A percentile compares a stretch with the other conserved stretches of the same genome.
These are phyloP conservation scores for Chaetodon trifasciatus DNA, from an alignment of 2,797 vertebrate genomes.

Conservation along the genomic window DNA sequence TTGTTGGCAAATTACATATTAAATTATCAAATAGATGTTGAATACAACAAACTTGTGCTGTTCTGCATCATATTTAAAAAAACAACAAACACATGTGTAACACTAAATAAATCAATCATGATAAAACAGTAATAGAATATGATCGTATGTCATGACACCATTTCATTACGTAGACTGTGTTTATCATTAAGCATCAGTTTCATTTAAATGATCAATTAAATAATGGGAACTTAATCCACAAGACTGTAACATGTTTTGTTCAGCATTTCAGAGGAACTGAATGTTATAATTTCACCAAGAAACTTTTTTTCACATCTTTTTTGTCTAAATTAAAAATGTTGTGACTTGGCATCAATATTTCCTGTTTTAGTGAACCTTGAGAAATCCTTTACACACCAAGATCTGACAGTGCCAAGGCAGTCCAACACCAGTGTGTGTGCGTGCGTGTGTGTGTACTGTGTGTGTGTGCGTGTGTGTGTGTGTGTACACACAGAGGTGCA, in stretches of 20 bases:
- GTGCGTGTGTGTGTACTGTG: no score
- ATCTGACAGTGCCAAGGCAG: slow-evolving; percentile 55
- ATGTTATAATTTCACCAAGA: neutral
- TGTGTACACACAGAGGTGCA: slow-evolving; percentile 37
- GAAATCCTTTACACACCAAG: slow-evolving; percentile 30
- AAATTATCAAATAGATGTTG: neutral
- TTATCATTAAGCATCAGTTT: neutral
- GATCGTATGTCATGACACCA: neutral
- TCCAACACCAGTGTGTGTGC: neutral
- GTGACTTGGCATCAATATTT: neutral
- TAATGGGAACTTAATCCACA: neutral
- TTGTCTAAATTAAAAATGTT: slow-evolving; percentile 7
- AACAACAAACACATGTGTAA: neutral
- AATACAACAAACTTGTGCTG: neutral
- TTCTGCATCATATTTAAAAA: neutral
- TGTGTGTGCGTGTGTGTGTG: no score
- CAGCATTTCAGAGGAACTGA: neutral
- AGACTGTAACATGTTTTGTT: neutral
- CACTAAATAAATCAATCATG: neutral
- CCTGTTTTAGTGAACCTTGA: slow-evolving; percentile 14
- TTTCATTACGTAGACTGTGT: no score
- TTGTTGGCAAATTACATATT: neutral
- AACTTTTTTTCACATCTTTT: neutral
- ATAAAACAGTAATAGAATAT: neutral
- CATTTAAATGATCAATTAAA: neutral